Conservation (phyloP, 2,888 invertebrate species). For the Serrognathus titanus region DNA sequence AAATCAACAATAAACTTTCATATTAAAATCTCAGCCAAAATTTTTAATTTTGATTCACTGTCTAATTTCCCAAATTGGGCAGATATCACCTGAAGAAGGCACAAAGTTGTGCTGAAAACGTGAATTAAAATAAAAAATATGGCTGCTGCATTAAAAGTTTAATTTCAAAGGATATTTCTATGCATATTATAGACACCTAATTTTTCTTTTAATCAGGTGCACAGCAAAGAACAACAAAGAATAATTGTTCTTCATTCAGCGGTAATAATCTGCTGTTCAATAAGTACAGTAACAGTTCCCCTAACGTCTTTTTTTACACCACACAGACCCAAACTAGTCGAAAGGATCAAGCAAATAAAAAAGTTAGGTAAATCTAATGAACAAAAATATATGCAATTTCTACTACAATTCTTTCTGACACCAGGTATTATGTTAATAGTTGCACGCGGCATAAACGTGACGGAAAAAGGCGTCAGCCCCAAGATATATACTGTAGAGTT, state of each 20-base stretch:
- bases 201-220: background rate
- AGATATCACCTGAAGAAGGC: too few species aligned
- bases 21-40: too few species aligned
- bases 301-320: constrained; percentile 19
- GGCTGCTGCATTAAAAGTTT: too few species aligned
- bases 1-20: too few species aligned
- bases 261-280: constrained; percentile 16
- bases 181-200: background rate
- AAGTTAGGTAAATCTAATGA: too few species aligned
- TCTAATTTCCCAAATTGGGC: too few species aligned
- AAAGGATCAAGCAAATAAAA: constrained; percentile 1
- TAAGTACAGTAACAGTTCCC: constrained; percentile 23
- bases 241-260: background rate
- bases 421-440: constrained; percentile 8
- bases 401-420: too few species aligned
- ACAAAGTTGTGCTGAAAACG: too few species aligned
- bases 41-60: too few species aligned
- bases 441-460: constrained; percentile 2
- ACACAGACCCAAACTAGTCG: constrained; percentile 7
- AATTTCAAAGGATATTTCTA: background rate
- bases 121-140: too few species aligned
- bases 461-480: constrained; percentile 4
- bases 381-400: too few species aligned
- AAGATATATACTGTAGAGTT: constrained; percentile 36
- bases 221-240: constrained; percentile 4